A percentile compares a stretch with the other conserved stretches of the same genome.
These are phyloP conservation scores for Cisticola juncidis DNA, from an alignment of 2,113 vertebrate genomes.

Conservation along the genomic window DNA sequence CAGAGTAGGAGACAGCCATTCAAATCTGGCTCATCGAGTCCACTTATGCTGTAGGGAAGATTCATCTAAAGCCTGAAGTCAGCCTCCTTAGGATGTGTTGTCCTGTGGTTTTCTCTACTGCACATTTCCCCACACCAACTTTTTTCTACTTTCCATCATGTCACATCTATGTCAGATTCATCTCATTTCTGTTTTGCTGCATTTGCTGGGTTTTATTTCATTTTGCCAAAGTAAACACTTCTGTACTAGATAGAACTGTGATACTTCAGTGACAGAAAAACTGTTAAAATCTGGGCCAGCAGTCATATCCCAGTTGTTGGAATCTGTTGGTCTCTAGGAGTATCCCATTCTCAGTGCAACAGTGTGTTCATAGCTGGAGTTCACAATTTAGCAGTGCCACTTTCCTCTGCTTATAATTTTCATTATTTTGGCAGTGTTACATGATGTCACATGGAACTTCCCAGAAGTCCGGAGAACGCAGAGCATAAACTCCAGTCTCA, in stretches of 20 bases:
- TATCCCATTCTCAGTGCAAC: background rate
- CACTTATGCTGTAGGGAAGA: background rate
- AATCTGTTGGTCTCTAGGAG: background rate
- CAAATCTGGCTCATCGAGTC: background rate
- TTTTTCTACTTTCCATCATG: background rate
- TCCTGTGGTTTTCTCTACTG: background rate
- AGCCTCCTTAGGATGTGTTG: background rate
- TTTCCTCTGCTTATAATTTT: background rate
- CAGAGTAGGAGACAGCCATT: fast-evolving
- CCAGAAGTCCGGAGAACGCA: background rate
- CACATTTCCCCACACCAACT: background rate
- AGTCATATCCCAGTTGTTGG: background rate
- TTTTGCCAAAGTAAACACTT: background rate
- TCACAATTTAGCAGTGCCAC: background rate
- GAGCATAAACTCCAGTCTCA: background rate
- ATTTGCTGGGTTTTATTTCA: background rate
- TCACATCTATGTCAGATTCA: background rate
- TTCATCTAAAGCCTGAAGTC: background rate
- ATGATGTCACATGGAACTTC: background rate
- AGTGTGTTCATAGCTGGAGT: background rate
- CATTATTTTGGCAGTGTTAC: background rate
- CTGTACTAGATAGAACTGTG: background rate
- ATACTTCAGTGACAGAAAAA: background rate
- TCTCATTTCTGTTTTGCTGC: background rate
- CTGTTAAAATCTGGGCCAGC: background rate